Base-by-base conservation (phyloP, 2,113 vertebrate species). In the Anser cygnoides region DNA sequence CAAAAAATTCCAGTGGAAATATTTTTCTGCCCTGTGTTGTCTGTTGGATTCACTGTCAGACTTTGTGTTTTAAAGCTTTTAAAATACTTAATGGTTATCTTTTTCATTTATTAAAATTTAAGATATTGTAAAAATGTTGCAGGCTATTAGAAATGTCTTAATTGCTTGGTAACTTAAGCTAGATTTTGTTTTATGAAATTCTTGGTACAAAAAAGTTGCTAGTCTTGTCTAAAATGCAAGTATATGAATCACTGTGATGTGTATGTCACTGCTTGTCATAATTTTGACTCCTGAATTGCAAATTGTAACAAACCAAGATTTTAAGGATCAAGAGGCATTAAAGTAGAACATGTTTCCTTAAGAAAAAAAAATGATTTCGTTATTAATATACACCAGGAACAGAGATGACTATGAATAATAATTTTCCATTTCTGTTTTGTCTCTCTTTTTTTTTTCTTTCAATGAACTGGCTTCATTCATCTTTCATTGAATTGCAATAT, bases 251-350 rank as follows among this genome's bases (percentile, higher is more conserved):
- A 9, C 17, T 21, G 49, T 18, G 2, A 49, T 55, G 3, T 57
- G 3, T 67, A 7, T 52, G 10, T 46, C 46, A 49, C 3, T 43
- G 17, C 19, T 63, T 62, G 10, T 63, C 16, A 31, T 0, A 0
- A 20, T 50, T 95, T 83, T 84, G 10, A 22, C 23, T 76, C 11
- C 44, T 17, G 76, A 76, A 28, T 50, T 85, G 13, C 6, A 67
- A 80, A 84, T 62, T 18, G 58, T 15, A 18, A 46, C 21, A 57
- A 82, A 50, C 50, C 7, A 72, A 50, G 5, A 18, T 83, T 66
- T 55, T 39, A 46, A 89, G 73, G 11, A 13, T 62, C 23, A 55
- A 67, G 5, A 8, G 6, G 6, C 0, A 0, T 66, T 84, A 12
- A 55, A 68, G 6, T 33, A 66, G 13, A 15, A 88, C n/a, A 39